Base-by-base conservation (phyloP, 92 coral and sea anemone species). In the Pocillopora grandis region DNA sequence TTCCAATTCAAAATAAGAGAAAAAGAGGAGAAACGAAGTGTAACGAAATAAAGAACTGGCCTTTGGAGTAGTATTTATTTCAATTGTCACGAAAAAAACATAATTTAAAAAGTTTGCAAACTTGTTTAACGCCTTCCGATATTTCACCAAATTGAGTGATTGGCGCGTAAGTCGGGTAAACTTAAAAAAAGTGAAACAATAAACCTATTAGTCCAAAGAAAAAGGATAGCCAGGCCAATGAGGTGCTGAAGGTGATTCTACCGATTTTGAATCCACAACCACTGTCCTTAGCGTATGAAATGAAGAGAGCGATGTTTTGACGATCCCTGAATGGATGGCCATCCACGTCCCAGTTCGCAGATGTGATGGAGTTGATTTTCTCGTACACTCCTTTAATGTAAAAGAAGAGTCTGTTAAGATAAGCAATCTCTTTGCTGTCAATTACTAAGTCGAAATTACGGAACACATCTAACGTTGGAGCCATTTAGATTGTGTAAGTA, bases 201-300 rank as follows among this genome's bases (percentile, higher is more conserved):
- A 92, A 83, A 4, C 91, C 95, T 17, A 77, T 83, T 12, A 88
- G 85, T 9, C 95, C 95, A 59, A 91, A 92, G 16, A 91, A 84
- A 58, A 91, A 76, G 2, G 97, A 93, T 20, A 93, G 60, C 97
- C 97, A 91, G 13, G 97, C 97, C 5, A 91, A 79, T n/a, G 88
- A 82, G 10, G 93, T 86, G 37, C 89, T 91, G 66, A 93, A 93
- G 19, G 93, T 91, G 48, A 91, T 81, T 76, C 90, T 71, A 10
- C 97, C 97, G 8, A 91, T 89, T 87, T 84, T 91, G 23, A 92
- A 92, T 27, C 88, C 91, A 68, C 94, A 91, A 63, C 81, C 92
- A 7, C 94, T 90, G 19, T 91, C 92, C 78, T 91, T 89, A 8
- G 86, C 85, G 59, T 91, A 91, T 19, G 94, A 58, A 2, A 87